These are phyloP conservation scores for Corythornis cristatus DNA, from an alignment of 2,113 vertebrate species.

Conservation along the genomic window DNA sequence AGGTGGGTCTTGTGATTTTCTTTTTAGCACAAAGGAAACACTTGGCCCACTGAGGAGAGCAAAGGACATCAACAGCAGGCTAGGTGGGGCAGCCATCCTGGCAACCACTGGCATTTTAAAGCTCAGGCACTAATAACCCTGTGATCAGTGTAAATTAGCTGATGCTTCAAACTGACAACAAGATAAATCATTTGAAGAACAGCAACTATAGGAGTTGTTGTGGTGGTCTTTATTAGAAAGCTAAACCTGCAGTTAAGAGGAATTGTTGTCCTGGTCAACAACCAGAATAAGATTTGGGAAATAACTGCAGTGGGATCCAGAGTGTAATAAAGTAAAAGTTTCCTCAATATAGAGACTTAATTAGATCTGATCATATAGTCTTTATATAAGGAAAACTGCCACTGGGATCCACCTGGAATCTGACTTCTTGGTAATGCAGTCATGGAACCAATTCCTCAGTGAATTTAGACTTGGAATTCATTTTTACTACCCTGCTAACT, in stretches of 20 bases:
- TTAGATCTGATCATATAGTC: background rate
- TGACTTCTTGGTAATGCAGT: background rate
- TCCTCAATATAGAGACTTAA: background rate
- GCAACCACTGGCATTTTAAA: conserved; percentile 15
- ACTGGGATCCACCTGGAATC: background rate
- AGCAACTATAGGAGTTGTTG: background rate
- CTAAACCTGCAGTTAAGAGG: background rate
- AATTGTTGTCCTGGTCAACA: background rate
- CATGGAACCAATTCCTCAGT: background rate
- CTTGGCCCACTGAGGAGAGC: background rate
- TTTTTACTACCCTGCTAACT: conserved; percentile 15
- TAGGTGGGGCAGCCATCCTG: conserved; percentile 25
- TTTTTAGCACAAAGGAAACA: conserved; percentile 31
- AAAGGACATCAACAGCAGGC: background rate
- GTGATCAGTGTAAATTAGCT: background rate
- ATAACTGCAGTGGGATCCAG: background rate
- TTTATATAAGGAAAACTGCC: background rate
- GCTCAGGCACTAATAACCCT: background rate
- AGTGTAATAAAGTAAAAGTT: background rate
- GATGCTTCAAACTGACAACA: conserved; percentile 13
- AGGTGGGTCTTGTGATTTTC: background rate
- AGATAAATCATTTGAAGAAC: background rate
- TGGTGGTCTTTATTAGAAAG: background rate
- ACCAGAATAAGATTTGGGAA: background rate
- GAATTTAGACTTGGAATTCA: conserved; percentile 13